A percentile compares a stretch with the other conserved stretches of the same genome.
Evolutionary conservation across 2,113 vertebrate genomes (phyloP).

Genomic region (Chelonoidis abingdonii): DNA sequence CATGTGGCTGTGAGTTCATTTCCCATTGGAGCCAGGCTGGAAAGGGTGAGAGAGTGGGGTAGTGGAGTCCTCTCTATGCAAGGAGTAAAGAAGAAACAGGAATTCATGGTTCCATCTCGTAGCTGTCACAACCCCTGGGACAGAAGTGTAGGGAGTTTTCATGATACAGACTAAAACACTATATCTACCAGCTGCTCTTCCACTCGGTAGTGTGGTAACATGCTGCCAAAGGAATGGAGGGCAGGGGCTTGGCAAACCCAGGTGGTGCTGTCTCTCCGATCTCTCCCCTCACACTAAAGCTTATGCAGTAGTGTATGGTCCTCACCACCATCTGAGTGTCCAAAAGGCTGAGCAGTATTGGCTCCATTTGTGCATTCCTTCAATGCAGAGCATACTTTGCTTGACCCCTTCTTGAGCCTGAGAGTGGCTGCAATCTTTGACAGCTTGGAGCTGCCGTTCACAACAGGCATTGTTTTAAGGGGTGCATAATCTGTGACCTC

Average conservation of each 20-base stretch:
- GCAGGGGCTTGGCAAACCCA: neutral
- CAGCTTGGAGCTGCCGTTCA: neutral
- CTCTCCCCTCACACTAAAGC: neutral
- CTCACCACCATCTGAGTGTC: too few species aligned
- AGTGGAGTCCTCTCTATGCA: neutral
- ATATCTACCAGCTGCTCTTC: neutral
- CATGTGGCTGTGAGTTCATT: neutral
- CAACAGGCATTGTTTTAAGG: neutral
- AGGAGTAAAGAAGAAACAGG: neutral
- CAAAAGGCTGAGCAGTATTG: too few species aligned
- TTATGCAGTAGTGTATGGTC: neutral
- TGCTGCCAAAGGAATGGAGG: neutral
- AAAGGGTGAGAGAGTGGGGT: neutral
- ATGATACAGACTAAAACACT: accelerated
- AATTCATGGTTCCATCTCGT: neutral
- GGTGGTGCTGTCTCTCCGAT: neutral
- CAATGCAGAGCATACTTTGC: neutral
- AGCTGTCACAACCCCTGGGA: neutral
- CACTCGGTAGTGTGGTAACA: neutral
- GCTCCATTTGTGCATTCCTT: neutral
- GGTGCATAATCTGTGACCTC: neutral
- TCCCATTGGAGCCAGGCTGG: neutral
- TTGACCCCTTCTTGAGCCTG: neutral
- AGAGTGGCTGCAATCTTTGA: neutral
- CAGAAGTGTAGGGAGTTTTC: neutral